These are phyloP conservation scores for Campoletis raptor DNA, from an alignment of 2,888 invertebrate species.

Conservation along the genomic window DNA sequence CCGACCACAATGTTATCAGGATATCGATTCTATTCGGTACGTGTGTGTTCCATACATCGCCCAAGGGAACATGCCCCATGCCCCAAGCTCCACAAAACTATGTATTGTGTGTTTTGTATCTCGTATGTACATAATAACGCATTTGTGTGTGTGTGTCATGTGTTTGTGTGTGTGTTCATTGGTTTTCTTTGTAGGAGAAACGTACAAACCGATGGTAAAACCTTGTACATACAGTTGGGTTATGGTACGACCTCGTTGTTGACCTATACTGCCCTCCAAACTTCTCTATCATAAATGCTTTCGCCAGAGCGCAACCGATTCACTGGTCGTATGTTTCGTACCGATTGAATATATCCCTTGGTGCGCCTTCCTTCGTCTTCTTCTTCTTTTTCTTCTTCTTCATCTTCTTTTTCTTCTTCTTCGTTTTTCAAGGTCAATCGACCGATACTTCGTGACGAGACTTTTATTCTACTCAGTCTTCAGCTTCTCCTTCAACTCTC, in stretches of 20 bases:
- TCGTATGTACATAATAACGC: conserved; percentile 13
- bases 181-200: conserved; percentile 30
- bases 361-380: background rate
- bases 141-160: background rate
- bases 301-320: conserved; percentile 22
- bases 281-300: conserved; percentile 30
- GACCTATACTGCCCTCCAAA: conserved; percentile 45
- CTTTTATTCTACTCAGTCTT: background rate
- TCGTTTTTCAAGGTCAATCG: conserved; percentile 39
- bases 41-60: conserved; percentile 18
- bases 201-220: conserved; percentile 30
- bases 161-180: background rate
- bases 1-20: background rate
- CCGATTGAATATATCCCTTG: conserved; percentile 34
- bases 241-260: conserved; percentile 53
- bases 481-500: background rate
- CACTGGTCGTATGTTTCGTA: conserved; percentile 20
- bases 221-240: conserved; percentile 6
- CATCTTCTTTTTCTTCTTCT: background rate
- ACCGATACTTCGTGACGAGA: conserved; percentile 12
- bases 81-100: conserved; percentile 20
- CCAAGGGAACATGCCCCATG: conserved; percentile 11
- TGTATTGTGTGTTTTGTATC: background rate
- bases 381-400: background rate
- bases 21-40: conserved; percentile 18